Conservation (phyloP, 2,113 vertebrate genomes). For the Menidia beryllina region DNA sequence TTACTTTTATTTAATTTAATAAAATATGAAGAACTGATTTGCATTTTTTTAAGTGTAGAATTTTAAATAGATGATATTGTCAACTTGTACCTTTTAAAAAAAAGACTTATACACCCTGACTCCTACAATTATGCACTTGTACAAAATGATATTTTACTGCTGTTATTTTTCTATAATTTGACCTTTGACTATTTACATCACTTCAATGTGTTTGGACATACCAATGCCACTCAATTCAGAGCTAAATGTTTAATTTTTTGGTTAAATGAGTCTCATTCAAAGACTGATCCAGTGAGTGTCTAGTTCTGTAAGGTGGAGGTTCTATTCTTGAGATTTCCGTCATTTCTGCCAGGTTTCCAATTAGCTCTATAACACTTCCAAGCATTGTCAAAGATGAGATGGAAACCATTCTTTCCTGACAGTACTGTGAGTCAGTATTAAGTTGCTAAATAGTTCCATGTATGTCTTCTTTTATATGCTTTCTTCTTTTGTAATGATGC, state of each 20-base stretch:
- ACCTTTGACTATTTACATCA: neutral
- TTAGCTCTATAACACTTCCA: conserved; percentile 32
- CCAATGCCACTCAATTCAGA: neutral
- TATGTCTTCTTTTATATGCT: conserved; percentile 4
- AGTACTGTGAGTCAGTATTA: conserved; percentile 59
- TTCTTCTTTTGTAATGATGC: conserved; percentile 30
- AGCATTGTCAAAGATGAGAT: conserved; percentile 53
- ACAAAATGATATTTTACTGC: neutral
- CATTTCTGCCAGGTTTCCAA: conserved; percentile 22
- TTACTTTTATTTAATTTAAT: too few relatives aligned
- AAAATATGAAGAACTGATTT: neutral
- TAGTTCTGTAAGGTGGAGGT: conserved; percentile 11
- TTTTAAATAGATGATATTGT: too few relatives aligned
- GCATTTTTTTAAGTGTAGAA: too few relatives aligned
- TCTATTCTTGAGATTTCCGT: conserved; percentile 44
- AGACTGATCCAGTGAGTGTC: conserved; percentile 8
- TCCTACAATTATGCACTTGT: neutral
- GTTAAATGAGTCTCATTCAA: conserved; percentile 6
- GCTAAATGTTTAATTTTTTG: conserved; percentile 12
- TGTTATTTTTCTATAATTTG: neutral
- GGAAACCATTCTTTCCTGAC: conserved; percentile 42
- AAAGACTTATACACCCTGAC: too few relatives aligned
- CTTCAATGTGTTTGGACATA: conserved; percentile 2
- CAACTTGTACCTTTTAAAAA: too few relatives aligned
- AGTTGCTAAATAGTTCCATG: conserved; percentile 41